Base-by-base conservation (phyloP, 2,797 vertebrate genomes). In the Chelidonichthys spinosus region DNA sequence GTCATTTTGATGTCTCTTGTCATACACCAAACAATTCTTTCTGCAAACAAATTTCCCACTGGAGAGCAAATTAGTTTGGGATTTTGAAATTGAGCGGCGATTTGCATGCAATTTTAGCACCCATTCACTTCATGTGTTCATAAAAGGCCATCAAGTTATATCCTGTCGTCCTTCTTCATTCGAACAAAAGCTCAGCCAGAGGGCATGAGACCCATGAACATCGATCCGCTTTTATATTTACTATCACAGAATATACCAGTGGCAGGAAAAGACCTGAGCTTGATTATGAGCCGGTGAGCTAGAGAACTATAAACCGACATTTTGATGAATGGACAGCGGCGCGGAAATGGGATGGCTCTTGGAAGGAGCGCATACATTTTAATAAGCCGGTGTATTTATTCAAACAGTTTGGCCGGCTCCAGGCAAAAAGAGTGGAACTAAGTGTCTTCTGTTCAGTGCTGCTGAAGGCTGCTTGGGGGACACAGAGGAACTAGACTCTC, bases 241-340 rank as follows among this genome's bases (percentile, higher is more conserved):
- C 63, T 60, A 70, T 55, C 33, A 32, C 63, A 62, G 76, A 84
- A 61, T 69, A 77, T 79, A 62, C 63, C 39, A 54, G 52, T 33
- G 32, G 43, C 59, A 37, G 60, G 56, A 74, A 72, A 70, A 58
- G 15, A 71, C 37, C 43, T 42, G 25, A 65, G 54, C 63, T 80
- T 74, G 78, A 86, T 79, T 80, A 78, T 68, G 72, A 81, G 44
- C 15, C 76, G 43, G 4, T 60, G 64, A 78, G 55, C 73, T 59
- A 68, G 74, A 77, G 78, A 73, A 69, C 9, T 36, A 8, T 66
- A 78, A 84, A 58, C 62, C 11, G 55, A 82, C 84, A 86, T 84
- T 79, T 84, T 87, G 83, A 92, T 83, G 66, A 89, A 90, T 87
- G 87, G 72, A 81, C 53, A 79, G 77, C 47, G 67, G 69, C 44